Evolutionary conservation across 2,113 vertebrate genomes (phyloP).

Genomic region (Cottus gobio): DNA sequence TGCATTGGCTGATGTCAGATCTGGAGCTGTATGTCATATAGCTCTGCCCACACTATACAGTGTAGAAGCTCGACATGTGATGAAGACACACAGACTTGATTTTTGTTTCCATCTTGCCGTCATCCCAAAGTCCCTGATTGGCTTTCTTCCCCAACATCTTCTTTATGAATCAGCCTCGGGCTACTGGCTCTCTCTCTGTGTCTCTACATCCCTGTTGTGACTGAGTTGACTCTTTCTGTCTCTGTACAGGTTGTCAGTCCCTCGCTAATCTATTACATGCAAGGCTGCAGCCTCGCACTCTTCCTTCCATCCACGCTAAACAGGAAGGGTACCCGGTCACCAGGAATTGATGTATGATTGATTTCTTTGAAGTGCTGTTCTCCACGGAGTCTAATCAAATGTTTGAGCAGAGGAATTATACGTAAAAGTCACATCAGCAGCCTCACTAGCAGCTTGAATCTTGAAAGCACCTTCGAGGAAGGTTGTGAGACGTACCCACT

Average conservation of each 20-base stretch:
- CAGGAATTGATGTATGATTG: background rate
- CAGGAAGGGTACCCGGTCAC: background rate
- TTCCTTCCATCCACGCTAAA: background rate
- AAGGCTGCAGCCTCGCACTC: background rate
- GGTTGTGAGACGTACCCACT: background rate
- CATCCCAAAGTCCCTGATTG: background rate
- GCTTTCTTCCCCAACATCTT: background rate
- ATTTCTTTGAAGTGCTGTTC: too few relatives aligned
- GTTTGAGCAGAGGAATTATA: background rate
- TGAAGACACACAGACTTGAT: background rate
- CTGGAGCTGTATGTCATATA: slow-evolving; percentile 37
- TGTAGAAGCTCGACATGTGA: background rate
- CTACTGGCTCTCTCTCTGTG: slow-evolving; percentile 10
- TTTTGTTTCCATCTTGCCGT: background rate
- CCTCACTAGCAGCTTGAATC: background rate
- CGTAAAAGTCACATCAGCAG: background rate
- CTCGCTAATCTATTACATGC: background rate
- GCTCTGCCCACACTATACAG: background rate
- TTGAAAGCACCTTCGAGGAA: background rate
- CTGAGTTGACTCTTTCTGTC: background rate
- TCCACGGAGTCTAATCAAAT: too few relatives aligned
- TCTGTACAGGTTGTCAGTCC: too few relatives aligned
- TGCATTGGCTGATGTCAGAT: slow-evolving; percentile 59
- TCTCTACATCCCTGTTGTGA: background rate
- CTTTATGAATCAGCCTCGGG: slow-evolving; percentile 19